A percentile compares a stretch with the other conserved stretches of the same genome.
Evolutionary conservation across 2,797 vertebrate genomes (phyloP).

Genomic region (Rhabdomys pumilio): DNA sequence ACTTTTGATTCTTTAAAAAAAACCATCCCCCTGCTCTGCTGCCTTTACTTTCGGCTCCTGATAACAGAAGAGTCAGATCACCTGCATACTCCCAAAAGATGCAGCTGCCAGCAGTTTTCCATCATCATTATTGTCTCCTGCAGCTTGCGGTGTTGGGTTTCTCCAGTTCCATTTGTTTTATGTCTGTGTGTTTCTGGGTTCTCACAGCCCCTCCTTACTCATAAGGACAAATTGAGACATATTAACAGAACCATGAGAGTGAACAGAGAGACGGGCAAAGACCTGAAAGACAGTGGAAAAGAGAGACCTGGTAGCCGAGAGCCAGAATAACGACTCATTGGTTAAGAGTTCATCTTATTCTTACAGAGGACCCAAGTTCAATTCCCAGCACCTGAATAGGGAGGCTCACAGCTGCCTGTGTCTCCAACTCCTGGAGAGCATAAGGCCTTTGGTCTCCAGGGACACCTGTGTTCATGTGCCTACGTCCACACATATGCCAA

Average conservation of each 20-base stretch:
- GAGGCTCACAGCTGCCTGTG: not conserved
- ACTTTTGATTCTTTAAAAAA: slow-evolving; percentile 70
- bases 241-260: not conserved
- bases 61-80: slow-evolving; percentile 78
- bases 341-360: not conserved
- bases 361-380: not conserved
- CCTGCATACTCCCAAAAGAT: slow-evolving; percentile 64
- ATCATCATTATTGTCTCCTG: slow-evolving; percentile 67
- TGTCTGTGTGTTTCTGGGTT: slow-evolving; percentile 62
- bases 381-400: not conserved
- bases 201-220: not conserved
- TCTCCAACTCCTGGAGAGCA: not conserved
- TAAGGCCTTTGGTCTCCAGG: not conserved
- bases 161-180: slow-evolving; percentile 74
- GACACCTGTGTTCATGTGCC: too few relatives aligned
- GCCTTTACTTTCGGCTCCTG: slow-evolving; percentile 80
- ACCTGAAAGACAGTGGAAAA: not conserved
- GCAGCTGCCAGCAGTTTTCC: slow-evolving; percentile 78
- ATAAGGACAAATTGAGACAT: not conserved
- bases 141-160: slow-evolving; percentile 55
- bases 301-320: not conserved
- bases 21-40: slow-evolving; percentile 31
- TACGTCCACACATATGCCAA: not conserved
- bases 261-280: slow-evolving; percentile 3
- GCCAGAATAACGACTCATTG: not conserved